Conservation (phyloP, 2,797 vertebrate species). For the Anolis apletophallus region DNA sequence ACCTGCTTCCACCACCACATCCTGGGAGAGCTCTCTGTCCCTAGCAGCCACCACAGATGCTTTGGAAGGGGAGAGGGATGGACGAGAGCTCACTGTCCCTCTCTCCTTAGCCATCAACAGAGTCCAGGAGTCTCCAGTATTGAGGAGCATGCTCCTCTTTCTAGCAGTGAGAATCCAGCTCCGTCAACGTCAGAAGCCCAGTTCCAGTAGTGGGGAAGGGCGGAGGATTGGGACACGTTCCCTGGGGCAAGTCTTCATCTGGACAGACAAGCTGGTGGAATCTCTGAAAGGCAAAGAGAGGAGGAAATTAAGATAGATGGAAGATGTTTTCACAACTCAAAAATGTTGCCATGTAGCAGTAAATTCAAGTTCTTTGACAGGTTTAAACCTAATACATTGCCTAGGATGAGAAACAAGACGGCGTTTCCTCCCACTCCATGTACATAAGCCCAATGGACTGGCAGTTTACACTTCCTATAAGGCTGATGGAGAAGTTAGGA, state of each 20-base stretch:
- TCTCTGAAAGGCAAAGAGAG: constrained; percentile 72
- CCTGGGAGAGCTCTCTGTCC: constrained; percentile 18
- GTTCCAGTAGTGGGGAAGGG: constrained; percentile 54
- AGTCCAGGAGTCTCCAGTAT: constrained; percentile 37
- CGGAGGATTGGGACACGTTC: constrained; percentile 3
- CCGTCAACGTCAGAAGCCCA: constrained; percentile 73
- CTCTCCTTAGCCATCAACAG: constrained; percentile 28
- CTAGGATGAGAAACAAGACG: too few species aligned
- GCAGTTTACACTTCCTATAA: too few species aligned
- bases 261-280: constrained; percentile 78
- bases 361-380: not conserved
- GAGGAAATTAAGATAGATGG: constrained; percentile 29
- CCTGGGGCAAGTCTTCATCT: constrained; percentile 76
- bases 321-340: not conserved
- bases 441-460: too few species aligned
- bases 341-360: not conserved
- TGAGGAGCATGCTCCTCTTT: constrained; percentile 39
- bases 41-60: constrained; percentile 32
- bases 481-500: too few species aligned
- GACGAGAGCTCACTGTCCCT: constrained; percentile 34
- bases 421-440: too few species aligned
- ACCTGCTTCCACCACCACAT: constrained; percentile 35
- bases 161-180: constrained; percentile 77
- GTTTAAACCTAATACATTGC: too few species aligned
- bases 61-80: constrained; percentile 35